Conservation (phyloP, 2,113 vertebrate species). For the Hippocampus comes region DNA sequence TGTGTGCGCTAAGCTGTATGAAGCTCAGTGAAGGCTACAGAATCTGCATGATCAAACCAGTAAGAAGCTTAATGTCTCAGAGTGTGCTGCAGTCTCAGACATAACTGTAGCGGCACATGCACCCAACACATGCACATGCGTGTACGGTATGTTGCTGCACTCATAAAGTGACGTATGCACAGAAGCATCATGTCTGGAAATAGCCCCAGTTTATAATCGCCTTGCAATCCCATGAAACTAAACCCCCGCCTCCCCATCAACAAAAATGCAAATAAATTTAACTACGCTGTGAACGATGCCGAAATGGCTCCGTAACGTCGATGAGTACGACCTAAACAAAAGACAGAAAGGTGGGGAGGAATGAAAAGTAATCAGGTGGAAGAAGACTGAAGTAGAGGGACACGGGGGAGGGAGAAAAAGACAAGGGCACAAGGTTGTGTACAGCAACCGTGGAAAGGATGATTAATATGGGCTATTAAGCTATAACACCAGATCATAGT, state of each 20-base stretch:
- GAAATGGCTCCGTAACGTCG: conserved; percentile 15
- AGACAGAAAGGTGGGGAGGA: conserved; percentile 3
- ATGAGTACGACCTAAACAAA: conserved; percentile 23
- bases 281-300: neutral
- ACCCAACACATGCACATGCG: conserved; percentile 3
- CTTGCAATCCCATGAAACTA: neutral
- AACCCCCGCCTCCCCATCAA: neutral
- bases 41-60: conserved; percentile 65
- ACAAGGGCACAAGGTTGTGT: conserved; percentile 53
- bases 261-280: neutral
- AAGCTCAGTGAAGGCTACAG: conserved; percentile 51
- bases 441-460: conserved; percentile 45
- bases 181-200: neutral
- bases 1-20: conserved; percentile 49
- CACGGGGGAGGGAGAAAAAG: conserved; percentile 44
- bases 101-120: neutral
- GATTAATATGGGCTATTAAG: conserved; percentile 67
- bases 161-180: neutral
- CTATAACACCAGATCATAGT: conserved; percentile 69
- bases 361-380: neutral
- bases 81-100: conserved; percentile 41
- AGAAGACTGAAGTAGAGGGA: conserved; percentile 44
- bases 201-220: neutral
- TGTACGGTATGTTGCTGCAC: neutral
- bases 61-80: conserved; percentile 68